Evolutionary conservation across 1,140 invertebrate species (phyloP).

Genomic region (Drosophila aff.): DNA sequence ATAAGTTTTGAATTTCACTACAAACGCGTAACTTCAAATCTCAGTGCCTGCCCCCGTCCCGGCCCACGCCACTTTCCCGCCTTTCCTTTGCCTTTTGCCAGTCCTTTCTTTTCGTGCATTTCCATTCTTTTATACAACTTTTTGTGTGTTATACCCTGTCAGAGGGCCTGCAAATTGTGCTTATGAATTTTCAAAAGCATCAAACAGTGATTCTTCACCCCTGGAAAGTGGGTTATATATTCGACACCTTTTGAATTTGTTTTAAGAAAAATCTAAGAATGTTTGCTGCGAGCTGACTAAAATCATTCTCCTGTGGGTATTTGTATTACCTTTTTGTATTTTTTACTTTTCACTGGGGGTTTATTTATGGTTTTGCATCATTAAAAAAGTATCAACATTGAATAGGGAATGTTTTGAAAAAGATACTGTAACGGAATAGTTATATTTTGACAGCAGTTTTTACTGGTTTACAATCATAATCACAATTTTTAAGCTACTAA

Average conservation of each 20-base stretch:
- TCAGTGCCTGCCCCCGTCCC: constrained; percentile 6
- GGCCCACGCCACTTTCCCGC: constrained; percentile 1
- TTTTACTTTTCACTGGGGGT: not conserved
- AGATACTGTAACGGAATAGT: no score
- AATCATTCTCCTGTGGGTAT: not conserved
- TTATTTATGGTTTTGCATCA: not conserved
- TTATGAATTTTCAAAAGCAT: constrained; percentile 26
- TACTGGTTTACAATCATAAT: no score
- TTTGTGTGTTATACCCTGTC: constrained; percentile 14
- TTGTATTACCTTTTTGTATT: not conserved
- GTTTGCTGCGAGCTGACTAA: no score
- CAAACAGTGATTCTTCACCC: constrained; percentile 5
- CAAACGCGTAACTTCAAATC: constrained; percentile 66
- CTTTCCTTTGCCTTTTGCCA: constrained; percentile 20
- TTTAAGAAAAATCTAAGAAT: not conserved
- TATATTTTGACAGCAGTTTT: no score
- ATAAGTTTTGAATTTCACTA: constrained; percentile 74
- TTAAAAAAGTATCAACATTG: not conserved
- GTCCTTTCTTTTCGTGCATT: constrained; percentile 40
- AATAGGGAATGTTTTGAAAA: no score
- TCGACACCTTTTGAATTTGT: not conserved
- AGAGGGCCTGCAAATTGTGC: constrained; percentile 14
- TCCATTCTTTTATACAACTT: constrained; percentile 27
- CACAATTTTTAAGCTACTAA: no score
- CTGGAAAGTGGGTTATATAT: constrained; percentile 6